These are phyloP conservation scores for Silurus lanzhouensis DNA, from an alignment of 2,797 vertebrate genomes.

Conservation along the genomic window DNA sequence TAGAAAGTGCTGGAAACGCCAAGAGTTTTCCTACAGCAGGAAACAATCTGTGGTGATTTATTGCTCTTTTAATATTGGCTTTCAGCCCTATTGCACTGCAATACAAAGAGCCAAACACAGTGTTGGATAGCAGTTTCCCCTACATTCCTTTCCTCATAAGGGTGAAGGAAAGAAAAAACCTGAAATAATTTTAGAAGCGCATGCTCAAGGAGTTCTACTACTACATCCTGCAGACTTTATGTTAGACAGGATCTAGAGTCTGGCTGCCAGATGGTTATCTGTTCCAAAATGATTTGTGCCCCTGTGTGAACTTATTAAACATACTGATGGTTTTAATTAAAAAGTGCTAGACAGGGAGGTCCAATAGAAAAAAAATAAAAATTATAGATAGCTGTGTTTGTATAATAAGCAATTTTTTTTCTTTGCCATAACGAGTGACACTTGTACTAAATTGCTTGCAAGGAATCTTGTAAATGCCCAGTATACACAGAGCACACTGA, in stretches of 20 bases:
- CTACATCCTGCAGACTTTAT: conserved; percentile 21
- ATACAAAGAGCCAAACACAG: conserved; percentile 58
- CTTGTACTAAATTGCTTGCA: conserved; percentile 17
- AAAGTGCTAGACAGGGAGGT: conserved; percentile 41
- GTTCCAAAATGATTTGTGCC: conserved; percentile 66
- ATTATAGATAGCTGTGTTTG: conserved; percentile 55
- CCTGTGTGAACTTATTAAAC: conserved; percentile 61
- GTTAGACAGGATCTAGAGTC: conserved; percentile 45
- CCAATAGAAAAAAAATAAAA: conserved; percentile 36
- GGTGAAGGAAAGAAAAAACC: conserved; percentile 30
- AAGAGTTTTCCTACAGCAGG: conserved; percentile 40
- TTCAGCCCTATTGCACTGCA: conserved; percentile 54
- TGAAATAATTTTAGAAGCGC: conserved; percentile 35
- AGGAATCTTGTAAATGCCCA: conserved; percentile 6
- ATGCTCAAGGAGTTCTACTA: conserved; percentile 7
- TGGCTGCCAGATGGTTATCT: conserved; percentile 62
- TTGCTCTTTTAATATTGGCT: conserved; percentile 60
- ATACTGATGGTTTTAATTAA: conserved; percentile 61
- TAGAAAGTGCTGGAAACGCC: conserved; percentile 31
- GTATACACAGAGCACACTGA: conserved; percentile 17
- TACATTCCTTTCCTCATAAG: conserved; percentile 28
- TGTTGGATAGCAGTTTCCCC: conserved; percentile 35
- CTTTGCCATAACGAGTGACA: not conserved
- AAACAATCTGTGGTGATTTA: conserved; percentile 57
- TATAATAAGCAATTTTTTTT: conserved; percentile 24